Conservation (phyloP, 2,113 vertebrate genomes). For the Microcebus murinus region DNA sequence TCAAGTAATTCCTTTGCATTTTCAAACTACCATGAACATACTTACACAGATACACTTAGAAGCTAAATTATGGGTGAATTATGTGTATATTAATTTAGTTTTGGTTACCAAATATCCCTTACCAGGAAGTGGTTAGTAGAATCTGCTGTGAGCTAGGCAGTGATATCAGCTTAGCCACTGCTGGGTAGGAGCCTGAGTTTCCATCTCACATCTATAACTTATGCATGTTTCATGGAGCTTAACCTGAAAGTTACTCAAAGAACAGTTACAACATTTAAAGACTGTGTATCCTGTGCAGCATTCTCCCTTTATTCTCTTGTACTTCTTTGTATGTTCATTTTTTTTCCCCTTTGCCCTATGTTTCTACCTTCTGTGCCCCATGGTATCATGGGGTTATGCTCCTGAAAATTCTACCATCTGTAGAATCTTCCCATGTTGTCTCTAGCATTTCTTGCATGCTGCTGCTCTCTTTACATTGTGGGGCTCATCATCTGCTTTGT, state of each 20-base stretch:
- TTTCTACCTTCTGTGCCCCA: neutral
- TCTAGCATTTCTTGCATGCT: neutral
- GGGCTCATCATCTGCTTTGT: neutral
- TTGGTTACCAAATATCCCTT: neutral
- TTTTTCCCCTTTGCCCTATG: neutral
- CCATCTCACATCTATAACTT: neutral
- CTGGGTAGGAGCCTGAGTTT: neutral
- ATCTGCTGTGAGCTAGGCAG: neutral
- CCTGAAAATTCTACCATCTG: neutral
- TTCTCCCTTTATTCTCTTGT: neutral
- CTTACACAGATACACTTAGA: neutral
- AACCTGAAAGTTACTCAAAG: neutral
- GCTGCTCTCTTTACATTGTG: neutral
- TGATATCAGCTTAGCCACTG: neutral
- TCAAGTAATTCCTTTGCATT: too few species aligned
- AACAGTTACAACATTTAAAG: neutral
- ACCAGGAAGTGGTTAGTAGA: neutral
- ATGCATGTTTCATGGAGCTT: neutral
- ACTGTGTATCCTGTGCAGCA: neutral
- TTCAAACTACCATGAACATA: neutral
- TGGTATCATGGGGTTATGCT: neutral
- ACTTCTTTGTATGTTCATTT: neutral
- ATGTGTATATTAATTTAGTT: neutral
- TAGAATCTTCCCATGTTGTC: fast-evolving
- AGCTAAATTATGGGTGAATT: neutral